Percentiles rank a stretch among this genome's conserved stretches.
Conservation (phyloP, 2,797 vertebrate genomes). For the Pterois miles region DNA sequence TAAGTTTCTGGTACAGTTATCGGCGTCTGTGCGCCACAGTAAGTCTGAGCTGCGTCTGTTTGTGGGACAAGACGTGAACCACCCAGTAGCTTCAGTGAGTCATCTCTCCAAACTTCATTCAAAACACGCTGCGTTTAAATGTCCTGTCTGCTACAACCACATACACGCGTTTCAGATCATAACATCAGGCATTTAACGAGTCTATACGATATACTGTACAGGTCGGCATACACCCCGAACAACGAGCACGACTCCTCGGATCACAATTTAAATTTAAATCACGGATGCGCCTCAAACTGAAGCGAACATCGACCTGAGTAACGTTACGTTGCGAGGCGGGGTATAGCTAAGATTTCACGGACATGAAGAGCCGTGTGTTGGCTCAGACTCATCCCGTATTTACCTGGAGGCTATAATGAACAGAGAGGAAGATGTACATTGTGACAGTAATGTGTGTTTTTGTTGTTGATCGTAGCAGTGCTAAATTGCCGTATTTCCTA, state of each 20-base stretch:
- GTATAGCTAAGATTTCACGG: not conserved
- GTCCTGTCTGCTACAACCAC: rapidly evolving
- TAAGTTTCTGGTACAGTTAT: constrained; percentile 66
- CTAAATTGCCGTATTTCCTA: not conserved
- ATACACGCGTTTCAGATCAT: rapidly evolving
- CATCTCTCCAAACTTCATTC: constrained; percentile 10
- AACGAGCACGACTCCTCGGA: rapidly evolving
- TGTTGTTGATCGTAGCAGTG: not conserved
- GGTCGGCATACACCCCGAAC: constrained; percentile 27
- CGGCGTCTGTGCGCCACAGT: not conserved
- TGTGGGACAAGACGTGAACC: constrained; percentile 6
- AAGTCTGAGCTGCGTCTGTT: not conserved
- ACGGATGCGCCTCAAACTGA: not conserved
- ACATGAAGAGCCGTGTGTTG: not conserved
- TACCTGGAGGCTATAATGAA: rapidly evolving
- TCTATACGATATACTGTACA: not conserved
- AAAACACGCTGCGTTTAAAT: constrained; percentile 1
- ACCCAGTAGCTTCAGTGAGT: constrained; percentile 8
- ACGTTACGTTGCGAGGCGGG: not conserved
- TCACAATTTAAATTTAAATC: not conserved
- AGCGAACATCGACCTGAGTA: not conserved
- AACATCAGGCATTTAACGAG: rapidly evolving
- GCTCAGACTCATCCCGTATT: not conserved
- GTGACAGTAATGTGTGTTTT: not conserved
- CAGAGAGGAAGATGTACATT: too few relatives aligned